Evolutionary conservation across 1,140 invertebrate genomes (phyloP), one percentile per base, ranked within the genome.

Genomic region (Drosophila miranda): DNA sequence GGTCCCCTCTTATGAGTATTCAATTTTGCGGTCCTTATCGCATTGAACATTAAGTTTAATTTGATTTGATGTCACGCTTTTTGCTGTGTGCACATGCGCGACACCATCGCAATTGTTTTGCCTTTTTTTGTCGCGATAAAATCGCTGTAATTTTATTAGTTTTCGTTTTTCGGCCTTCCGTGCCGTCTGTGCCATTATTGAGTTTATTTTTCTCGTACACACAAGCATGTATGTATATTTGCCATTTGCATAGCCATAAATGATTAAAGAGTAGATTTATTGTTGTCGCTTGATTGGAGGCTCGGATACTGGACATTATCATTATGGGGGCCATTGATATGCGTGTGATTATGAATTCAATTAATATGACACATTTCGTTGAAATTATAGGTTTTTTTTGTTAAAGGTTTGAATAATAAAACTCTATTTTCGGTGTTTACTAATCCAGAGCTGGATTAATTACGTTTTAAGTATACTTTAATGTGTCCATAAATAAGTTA

Each of bases 81-180:
- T 55, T 23, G 21, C 13, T 61, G 66, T 45, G 55, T 49, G 56
- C 59, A 53, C 21, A 58, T 55, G 59, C 41, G 44, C 60, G 55
- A 53, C 52, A 49, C 55, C 38, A 68, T 56, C 63, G 68, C 23
- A 14, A 46, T 43, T 48, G 21, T 44, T 49, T 38, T 19, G 19
- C 30, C 42, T 59, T 59, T 70, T 75, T 71, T 61, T 48, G 23
- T 46, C 30, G 14, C 50, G 74, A 83, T 78, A 60, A 70, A 78
- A 83, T 75, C 70, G 30, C 42, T 76, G 76, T 73, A 79, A 84
- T 80, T 79, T 83, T 57, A 79, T 76, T 84, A 79, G 72, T 79
- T 83, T 68, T 11, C 66, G 13, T 41, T 54, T 51, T 62, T 45
- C 16, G 0, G 16, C 16, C 16, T 16, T 16, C 0, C 16, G 0